Conservation (phyloP, 1,140 invertebrate species). For the Tetramorium alpestre region DNA sequence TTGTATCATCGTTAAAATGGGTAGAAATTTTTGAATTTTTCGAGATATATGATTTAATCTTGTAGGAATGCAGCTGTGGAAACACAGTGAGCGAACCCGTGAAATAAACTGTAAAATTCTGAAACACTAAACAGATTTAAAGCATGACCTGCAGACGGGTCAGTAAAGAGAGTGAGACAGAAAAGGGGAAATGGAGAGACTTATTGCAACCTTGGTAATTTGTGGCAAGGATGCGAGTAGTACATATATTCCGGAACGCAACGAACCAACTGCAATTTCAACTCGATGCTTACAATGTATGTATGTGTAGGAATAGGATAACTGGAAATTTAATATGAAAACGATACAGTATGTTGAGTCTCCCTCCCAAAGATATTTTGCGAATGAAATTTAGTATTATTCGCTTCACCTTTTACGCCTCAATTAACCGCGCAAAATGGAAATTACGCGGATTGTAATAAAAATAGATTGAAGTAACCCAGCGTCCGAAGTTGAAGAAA, state of each 20-base stretch:
- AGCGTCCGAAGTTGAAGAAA: neutral
- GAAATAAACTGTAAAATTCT: conserved; percentile 40
- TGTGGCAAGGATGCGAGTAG: conserved; percentile 5
- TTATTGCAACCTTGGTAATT: conserved; percentile 45
- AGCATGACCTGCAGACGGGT: conserved; percentile 18
- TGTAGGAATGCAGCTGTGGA: conserved; percentile 3
- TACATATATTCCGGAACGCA: neutral
- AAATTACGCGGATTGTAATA: neutral
- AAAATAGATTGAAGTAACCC: neutral
- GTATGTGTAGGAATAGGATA: conserved; percentile 44
- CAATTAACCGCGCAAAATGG: conserved; percentile 14
- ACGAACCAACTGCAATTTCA: conserved; percentile 39
- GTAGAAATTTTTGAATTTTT: conserved; percentile 22
- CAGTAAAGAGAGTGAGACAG: neutral
- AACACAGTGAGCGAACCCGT: neutral
- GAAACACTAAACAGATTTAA: conserved; percentile 54
- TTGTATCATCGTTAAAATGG: neutral
- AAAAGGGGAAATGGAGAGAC: neutral
- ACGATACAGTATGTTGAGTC: neutral
- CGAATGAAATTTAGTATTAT: conserved; percentile 4
- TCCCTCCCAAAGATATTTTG: neutral
- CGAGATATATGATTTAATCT: conserved; percentile 45
- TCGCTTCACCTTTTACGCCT: neutral
- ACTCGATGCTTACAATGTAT: neutral
- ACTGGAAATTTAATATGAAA: conserved; percentile 30